Base-by-base conservation (phyloP, 2,113 vertebrate genomes). In the Ammodytes marinus region DNA sequence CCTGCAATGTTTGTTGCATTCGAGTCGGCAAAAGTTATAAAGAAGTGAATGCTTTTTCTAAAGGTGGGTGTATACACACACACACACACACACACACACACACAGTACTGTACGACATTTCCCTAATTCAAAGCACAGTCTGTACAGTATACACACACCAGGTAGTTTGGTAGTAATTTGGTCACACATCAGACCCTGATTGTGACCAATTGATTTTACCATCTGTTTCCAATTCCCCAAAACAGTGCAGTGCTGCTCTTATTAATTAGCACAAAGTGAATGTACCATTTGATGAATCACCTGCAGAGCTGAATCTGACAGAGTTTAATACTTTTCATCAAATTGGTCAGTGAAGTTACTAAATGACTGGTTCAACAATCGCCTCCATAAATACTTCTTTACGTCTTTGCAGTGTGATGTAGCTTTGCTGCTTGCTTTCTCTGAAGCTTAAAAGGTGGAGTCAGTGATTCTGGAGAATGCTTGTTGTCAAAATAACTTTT, bases 81-180 rank as follows among this genome's bases (percentile, higher is more conserved):
- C 52, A 77, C 15, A 80, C 58, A 60, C 64, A 74, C 60, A 88
- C 58, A 68, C 72, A 9, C 78, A 57, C 53, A 5, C 17, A 46
- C 3, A 13, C 66, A 52, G 52, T 14, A 71, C 49, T 15, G 39
- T 19, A 12, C 40, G 43, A 0, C 10, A 68, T 55, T 14, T 13
- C 9, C 17, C 12, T 5, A 75, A 55, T 17, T 39, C 1, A n/a
- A 67, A 53, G 17, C 14, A 59, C 27, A 5, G 27, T 19, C 39
- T 15, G 40, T 58, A 39, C 6, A n/a, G 27, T 14, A 8, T 19
- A 40, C 37, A 53, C 4, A 50, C 13, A 27, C 27, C 27, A 27
- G 27, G 27, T 27, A 27, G 27, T 27, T 27, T 27, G 27, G 27
- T 27, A 27, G 27, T 27, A 27, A 27, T 27, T 27, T 27, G 27